A percentile compares a stretch with the other conserved stretches of the same genome.
These are phyloP conservation scores for Mus minutoides DNA, from an alignment of 2,797 vertebrate genomes.

Conservation along the genomic window DNA sequence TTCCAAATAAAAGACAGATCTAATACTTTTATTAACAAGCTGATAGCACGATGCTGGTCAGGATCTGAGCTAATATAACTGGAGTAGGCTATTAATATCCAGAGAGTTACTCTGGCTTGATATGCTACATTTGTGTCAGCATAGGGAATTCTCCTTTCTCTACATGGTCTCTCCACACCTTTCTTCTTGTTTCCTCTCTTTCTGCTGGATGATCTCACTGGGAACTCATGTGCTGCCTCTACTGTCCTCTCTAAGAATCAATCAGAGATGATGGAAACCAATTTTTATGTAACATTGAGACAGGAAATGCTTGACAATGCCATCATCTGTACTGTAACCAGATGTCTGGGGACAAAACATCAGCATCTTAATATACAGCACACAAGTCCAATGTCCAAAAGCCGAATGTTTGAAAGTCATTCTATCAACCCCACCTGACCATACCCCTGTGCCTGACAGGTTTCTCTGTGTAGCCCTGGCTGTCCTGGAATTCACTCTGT, in stretches of 20 bases:
- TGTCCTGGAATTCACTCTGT: no score
- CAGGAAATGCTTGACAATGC: no score
- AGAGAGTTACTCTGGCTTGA: neutral
- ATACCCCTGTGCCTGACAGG: no score
- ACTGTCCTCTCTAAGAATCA: neutral
- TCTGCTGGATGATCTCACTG: neutral
- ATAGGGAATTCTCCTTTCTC: neutral
- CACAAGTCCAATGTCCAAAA: no score
- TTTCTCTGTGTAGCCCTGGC: no score
- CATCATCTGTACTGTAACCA: no score
- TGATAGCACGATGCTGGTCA: neutral
- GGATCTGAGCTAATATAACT: neutral
- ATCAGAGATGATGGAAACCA: no score
- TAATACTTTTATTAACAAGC: neutral
- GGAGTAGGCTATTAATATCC: neutral
- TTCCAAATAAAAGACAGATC: neutral
- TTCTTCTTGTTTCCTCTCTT: neutral
- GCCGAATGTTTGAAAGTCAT: no score
- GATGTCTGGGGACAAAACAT: no score
- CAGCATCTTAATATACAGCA: no score
- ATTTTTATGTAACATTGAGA: no score
- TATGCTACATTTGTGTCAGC: neutral
- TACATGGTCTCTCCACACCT: neutral
- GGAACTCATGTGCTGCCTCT: neutral
- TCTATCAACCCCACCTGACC: no score